Conservation (phyloP, 2,888 invertebrate genomes). For the Sinotaia quadrata region DNA sequence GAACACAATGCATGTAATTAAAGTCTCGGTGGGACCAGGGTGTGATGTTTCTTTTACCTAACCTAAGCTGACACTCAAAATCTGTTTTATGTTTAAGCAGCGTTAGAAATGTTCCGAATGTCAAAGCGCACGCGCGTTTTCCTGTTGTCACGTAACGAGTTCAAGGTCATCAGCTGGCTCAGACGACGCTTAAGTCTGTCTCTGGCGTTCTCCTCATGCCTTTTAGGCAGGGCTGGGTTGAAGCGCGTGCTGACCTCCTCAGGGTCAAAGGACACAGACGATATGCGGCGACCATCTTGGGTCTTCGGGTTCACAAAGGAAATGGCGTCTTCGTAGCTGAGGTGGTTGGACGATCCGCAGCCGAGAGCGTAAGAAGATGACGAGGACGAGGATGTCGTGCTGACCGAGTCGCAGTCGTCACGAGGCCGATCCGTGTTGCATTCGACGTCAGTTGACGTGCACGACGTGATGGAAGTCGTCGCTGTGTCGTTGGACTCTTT, state of each 20-base stretch:
- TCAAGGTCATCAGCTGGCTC: conserved; percentile 19
- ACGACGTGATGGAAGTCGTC: conserved; percentile 13
- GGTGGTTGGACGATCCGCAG: conserved; percentile 15
- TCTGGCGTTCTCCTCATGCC: conserved; percentile 2
- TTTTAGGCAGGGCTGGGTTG: conserved; percentile 6
- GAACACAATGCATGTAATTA: too few species aligned
- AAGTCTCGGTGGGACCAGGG: too few species aligned
- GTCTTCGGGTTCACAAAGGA: conserved; percentile 24
- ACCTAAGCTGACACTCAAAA: too few species aligned
- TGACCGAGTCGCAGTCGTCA: not conserved
- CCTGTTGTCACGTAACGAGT: conserved; percentile 15
- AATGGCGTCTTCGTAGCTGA: conserved; percentile 30
- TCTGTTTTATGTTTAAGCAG: conserved; percentile 6
- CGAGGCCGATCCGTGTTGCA: conserved; percentile 1
- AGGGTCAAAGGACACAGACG: conserved; percentile 29
- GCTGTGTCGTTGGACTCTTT: conserved; percentile 23
- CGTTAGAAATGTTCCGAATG: conserved; percentile 28
- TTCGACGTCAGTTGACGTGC: conserved; percentile 23
- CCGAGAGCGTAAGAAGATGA: not conserved
- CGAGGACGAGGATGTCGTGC: conserved; percentile 8
- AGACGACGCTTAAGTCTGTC: conserved; percentile 21
- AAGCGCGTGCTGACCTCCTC: conserved; percentile 14
- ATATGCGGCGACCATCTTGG: conserved; percentile 13
- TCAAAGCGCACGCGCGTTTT: conserved; percentile 27
- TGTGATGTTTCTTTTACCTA: too few species aligned